A percentile compares a stretch with the other conserved stretches of the same genome.
Conservation (phyloP, 2,888 invertebrate species). For the Leptopterna dolabrata region DNA sequence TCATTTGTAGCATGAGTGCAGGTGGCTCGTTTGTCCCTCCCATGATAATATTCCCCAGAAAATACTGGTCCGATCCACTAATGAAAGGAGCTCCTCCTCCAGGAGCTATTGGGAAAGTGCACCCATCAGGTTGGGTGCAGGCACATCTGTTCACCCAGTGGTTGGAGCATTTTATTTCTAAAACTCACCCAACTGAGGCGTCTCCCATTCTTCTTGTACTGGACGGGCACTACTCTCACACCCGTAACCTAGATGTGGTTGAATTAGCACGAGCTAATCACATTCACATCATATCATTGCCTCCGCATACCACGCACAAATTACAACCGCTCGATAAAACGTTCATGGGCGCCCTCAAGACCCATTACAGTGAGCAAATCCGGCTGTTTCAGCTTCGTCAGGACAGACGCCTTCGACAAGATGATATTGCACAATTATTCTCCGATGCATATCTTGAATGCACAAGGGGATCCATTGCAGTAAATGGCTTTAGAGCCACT, state of each 20-base stretch:
- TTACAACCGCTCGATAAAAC: conserved; percentile 59
- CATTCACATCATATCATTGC: conserved; percentile 57
- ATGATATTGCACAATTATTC: conserved; percentile 23
- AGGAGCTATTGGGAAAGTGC: conserved; percentile 63
- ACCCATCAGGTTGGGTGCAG: conserved; percentile 65
- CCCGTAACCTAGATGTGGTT: conserved; percentile 57
- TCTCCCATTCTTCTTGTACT: conserved; percentile 62
- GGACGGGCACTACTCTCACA: conserved; percentile 59
- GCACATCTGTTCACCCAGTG: conserved; percentile 64
- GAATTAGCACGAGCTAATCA: conserved; percentile 53
- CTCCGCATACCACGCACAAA: conserved; percentile 58
- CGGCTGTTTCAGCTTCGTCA: background rate
- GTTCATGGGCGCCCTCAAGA: conserved; percentile 56
- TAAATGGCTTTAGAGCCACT: conserved; percentile 1
- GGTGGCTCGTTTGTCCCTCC: conserved; percentile 65
- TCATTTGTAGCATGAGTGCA: conserved; percentile 64
- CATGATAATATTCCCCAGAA: conserved; percentile 65
- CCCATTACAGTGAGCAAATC: conserved; percentile 40
- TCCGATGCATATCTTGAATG: conserved; percentile 3
- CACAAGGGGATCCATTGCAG: background rate
- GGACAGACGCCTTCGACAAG: background rate
- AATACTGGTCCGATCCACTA: conserved; percentile 64
- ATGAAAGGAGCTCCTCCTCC: conserved; percentile 65
- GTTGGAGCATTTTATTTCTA: conserved; percentile 64
- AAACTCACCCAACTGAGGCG: conserved; percentile 62